phyloP scores from a whole-genome alignment of 2,888 invertebrate genomes.

The Cactoblastis cactorum region DNA sequence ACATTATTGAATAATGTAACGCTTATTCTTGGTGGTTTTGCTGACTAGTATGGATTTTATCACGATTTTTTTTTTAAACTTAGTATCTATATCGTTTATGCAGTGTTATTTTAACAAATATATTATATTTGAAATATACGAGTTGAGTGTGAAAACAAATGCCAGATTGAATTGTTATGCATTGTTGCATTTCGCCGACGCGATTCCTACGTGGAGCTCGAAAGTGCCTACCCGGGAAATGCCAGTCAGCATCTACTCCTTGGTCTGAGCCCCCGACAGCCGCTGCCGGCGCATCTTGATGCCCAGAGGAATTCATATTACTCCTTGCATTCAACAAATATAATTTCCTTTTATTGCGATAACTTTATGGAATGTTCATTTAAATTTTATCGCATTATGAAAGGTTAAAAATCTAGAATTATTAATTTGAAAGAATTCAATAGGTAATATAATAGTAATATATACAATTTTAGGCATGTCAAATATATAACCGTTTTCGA shows the following conservation, averaged over 20 bases:
- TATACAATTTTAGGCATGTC: too few relatives aligned
- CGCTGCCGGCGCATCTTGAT: neutral
- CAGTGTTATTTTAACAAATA: too few relatives aligned
- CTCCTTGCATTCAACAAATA: constrained; percentile 2
- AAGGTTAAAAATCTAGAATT: neutral
- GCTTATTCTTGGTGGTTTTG: too few relatives aligned
- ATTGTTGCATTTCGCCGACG: constrained; percentile 73
- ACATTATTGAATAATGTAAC: too few relatives aligned
- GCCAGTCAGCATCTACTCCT: constrained; percentile 72
- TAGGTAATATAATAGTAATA: too few relatives aligned
- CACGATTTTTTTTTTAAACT: too few relatives aligned
- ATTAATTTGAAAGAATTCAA: neutral
- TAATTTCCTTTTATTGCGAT: neutral
- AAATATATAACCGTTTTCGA: too few relatives aligned
- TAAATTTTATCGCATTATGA: neutral
- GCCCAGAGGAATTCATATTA: constrained; percentile 4
- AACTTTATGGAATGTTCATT: neutral
- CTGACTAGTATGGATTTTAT: too few relatives aligned
- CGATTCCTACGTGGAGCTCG: constrained; percentile 60
- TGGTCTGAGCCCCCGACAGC: constrained; percentile 49
- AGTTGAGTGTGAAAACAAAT: constrained; percentile 41
- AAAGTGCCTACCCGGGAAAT: constrained; percentile 62
- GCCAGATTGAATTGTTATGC: constrained; percentile 73
- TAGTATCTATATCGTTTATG: too few relatives aligned
- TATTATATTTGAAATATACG: neutral